Base-by-base conservation (phyloP, 2,113 vertebrate genomes). In the Baryphthengus martii region DNA sequence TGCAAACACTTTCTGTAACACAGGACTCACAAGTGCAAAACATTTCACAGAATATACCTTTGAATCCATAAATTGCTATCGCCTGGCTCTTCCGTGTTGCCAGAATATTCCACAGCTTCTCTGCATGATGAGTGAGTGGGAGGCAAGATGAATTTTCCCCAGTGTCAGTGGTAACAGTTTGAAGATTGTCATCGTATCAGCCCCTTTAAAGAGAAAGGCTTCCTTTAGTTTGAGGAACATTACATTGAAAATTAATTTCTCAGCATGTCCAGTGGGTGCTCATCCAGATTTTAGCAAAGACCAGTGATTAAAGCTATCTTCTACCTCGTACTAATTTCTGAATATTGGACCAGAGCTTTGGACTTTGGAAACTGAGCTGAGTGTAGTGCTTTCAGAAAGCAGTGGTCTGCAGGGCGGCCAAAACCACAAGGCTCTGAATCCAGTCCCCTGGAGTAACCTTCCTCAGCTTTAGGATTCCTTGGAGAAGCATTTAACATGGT, bases 51-150 rank as follows among this genome's bases (percentile, higher is more conserved):
- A 87, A 67, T 7, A 55, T 20, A 73, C 31, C 35, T 49, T 49
- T 44, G 47, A n/a, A 31, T 66, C 31, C 3, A 1, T 50, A 55
- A 18, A 31, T 31, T 26, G 24, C 17, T 44, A 1, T 55, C 0
- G 3, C 33, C 74, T 62, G 45, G 20, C 52, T 77, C n/a, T 74
- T 79, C 37, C 23, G 11, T 1, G 23, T 21, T 63, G n/a, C 29
- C 61, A 47, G 39, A 58, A 47, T 8, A 25, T 19, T 58, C 67
- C 61, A 63, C 61, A 42, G 29, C 18, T 78, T 28, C 50, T 52
- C 37, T 37, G 16, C 8, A 26, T 11, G 53, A 9, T 26, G 33
- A 31, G 37, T 33, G 47, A 62, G 20, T 16, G 31, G 52, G n/a
- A 82, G 39, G 17, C 35, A 44, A 33, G 3, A 29, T 4, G 18